Base-by-base conservation (phyloP, 2,888 invertebrate genomes). In the Pristionchus fissidentatus region DNA sequence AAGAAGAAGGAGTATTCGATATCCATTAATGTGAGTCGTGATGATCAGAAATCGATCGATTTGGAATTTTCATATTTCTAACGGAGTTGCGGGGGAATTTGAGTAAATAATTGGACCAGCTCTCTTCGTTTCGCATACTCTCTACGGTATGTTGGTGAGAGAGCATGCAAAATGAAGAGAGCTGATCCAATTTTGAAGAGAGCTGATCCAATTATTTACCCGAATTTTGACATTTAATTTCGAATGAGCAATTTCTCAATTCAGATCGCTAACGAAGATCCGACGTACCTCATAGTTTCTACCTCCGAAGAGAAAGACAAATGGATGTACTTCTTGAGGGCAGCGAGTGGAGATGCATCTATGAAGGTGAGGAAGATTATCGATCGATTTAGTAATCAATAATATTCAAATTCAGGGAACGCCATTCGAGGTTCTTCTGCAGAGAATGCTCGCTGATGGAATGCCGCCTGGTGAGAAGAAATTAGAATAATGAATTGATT, bases 361-460 rank as follows among this genome's bases (percentile, higher is more conserved):
- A 85, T 90, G 35, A 70, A 83, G 49, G n/a, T n/a, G n/a, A n/a
- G n/a, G n/a, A n/a, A n/a, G n/a, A n/a, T n/a, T n/a, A n/a, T n/a
- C n/a, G 62, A 22, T 10, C 10, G 26, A 62, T 15, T 13, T 15
- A 96, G 96, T 0, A 95, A 96, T 5, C 96, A 95, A 62, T n/a
- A n/a, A n/a, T n/a, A n/a, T n/a, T n/a, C n/a, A n/a, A n/a, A n/a
- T n/a, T n/a, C n/a, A n/a, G n/a, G 98, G 97, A 79, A 97, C 98
- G 0, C 97, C 97, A 92, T 98, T 97, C 93, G 98, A 98, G 92
- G 97, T 98, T 92, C 94, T 98, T 26, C 95, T 97, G 66, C 97
- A 97, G 93, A 96, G 97, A 93, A 94, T 98, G 49, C 97, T 98
- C 97, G 97, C 97, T 93, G 96, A 96, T 57, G 97, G 97, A 91